Conservation (phyloP, 2,113 vertebrate genomes). For the Heptranchias perlo region DNA sequence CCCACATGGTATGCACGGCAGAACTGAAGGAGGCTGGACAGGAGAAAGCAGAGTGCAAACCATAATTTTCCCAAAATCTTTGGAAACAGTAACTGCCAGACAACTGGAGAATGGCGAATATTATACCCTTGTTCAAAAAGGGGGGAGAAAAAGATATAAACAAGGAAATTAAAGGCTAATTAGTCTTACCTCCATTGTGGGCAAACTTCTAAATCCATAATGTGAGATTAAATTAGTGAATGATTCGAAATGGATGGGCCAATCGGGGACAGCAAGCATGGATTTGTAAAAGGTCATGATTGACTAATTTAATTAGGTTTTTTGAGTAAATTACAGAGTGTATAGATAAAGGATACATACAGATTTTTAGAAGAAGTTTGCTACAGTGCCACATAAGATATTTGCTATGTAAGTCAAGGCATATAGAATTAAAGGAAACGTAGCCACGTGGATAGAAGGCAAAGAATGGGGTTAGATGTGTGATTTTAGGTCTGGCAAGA, state of each 20-base stretch:
- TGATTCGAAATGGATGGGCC: background rate
- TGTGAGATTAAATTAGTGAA: background rate
- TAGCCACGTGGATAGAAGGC: background rate
- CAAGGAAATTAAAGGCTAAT: background rate
- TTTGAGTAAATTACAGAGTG: background rate
- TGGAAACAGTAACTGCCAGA: background rate
- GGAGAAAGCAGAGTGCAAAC: background rate
- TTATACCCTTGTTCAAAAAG: background rate
- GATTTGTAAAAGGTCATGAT: background rate
- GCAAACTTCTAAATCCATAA: background rate
- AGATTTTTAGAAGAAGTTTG: background rate
- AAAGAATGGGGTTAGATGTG: too few species aligned
- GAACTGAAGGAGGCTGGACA: background rate
- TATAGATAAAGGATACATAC: background rate
- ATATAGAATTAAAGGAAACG: background rate
- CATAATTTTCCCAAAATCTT: background rate
- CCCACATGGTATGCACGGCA: background rate
- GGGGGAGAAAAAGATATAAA: background rate
- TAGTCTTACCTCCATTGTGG: background rate
- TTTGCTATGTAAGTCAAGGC: background rate
- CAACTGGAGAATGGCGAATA: background rate
- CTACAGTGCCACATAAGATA: background rate
- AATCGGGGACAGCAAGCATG: background rate
- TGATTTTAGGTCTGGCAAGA: background rate
- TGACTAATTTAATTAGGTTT: background rate